A percentile compares a stretch with the other conserved stretches of the same genome.
These are phyloP conservation scores for Meda fulgida DNA, from an alignment of 2,797 vertebrate species.

Conservation along the genomic window DNA sequence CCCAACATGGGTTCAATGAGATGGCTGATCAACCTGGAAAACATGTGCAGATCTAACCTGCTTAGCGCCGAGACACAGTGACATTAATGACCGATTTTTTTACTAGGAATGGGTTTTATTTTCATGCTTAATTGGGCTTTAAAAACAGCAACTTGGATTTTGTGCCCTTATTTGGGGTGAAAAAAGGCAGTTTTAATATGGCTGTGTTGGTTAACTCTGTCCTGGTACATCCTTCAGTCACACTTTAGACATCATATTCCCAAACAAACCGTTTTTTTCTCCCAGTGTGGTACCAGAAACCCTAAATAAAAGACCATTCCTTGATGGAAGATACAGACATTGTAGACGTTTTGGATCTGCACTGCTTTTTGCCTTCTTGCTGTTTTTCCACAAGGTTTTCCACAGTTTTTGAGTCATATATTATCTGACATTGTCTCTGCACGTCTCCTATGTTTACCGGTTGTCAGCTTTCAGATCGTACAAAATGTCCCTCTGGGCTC, in stretches of 20 bases:
- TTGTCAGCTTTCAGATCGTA: constrained; percentile 42
- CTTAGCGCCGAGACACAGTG: not conserved
- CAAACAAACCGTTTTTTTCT: not conserved
- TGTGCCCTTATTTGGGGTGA: constrained; percentile 44
- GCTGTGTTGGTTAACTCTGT: not conserved
- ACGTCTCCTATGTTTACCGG: constrained; percentile 21
- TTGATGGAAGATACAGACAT: not conserved
- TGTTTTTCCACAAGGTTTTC: not conserved
- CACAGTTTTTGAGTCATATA: constrained; percentile 3
- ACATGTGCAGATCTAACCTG: not conserved
- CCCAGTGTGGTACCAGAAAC: not conserved
- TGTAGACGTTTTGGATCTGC: not conserved
- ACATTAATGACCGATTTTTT: constrained; percentile 47
- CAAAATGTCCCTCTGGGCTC: constrained; percentile 46
- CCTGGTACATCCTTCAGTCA: not conserved
- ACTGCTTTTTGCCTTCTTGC: not conserved
- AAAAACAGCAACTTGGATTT: constrained; percentile 15
- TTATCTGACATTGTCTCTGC: constrained; percentile 23
- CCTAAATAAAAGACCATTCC: constrained; percentile 1
- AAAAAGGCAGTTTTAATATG: constrained; percentile 16
- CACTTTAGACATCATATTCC: not conserved
- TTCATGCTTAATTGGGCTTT: constrained; percentile 37
- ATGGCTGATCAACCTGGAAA: constrained; percentile 40
- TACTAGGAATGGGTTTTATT: constrained; percentile 43
- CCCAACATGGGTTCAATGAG: not conserved